Evolutionary conservation across 2,888 invertebrate species (phyloP), one percentile per base, ranked within the genome.

Genomic region (Strigamia crassipes): DNA sequence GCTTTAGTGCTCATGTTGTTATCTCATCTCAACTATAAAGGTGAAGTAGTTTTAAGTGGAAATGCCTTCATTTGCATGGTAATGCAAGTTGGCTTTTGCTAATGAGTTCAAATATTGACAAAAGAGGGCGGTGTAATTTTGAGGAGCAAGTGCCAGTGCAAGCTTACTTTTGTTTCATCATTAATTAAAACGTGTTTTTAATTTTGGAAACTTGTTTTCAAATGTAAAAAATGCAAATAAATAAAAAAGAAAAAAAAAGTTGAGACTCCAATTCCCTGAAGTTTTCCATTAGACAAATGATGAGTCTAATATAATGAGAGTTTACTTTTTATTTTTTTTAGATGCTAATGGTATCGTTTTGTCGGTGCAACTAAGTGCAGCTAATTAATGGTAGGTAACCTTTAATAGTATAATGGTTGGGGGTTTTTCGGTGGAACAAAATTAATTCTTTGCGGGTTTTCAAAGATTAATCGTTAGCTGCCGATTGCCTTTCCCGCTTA

Each of bases 21-120:
- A 56, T 21, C 56, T 56, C 18, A 56, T 56, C 56, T 56, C 18
- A 56, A 18, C 46, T 56, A n/a, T n/a, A 56, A 56, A 56, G 56
- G 56, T 56, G 56, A 9, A 56, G 56, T 31, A 73, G 27, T 73
- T 73, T 73, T n/a, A 31, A 61, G 73, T 31, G 73, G n/a, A 73
- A 73, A 73, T 73, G 73, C 73, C 73, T 73, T 73, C 73, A 73
- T 73, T 73, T 73, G n/a, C 73, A 73, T 73, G 73, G 73, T 73
- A 73, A 73, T 73, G 73, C 73, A 27, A 73, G 73, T 73, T 73
- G 73, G 73, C 73, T 73, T 73, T 73, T 27, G 73, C 73, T 73
- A 73, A 73, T 73, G 73, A 73, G 73, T 73, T 73, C 73, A 73
- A 73, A 73, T 73, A 73, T 73, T 73, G 73, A 73, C 73, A 73